Evolutionary conservation across 1,140 invertebrate species (phyloP).

Genomic region (Heliconius hewitsoni): DNA sequence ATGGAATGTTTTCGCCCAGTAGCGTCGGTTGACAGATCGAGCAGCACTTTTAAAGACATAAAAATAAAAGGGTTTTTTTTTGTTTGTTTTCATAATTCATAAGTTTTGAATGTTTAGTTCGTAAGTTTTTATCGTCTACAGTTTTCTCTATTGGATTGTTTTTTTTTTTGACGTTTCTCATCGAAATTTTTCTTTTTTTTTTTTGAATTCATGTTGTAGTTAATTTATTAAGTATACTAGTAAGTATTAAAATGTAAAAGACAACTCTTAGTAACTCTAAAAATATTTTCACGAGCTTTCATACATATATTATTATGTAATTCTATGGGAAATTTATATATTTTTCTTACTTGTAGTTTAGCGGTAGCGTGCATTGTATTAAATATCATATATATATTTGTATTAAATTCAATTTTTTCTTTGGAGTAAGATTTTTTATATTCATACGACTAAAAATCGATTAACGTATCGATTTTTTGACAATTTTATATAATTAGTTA

Average conservation of each 20-base stretch:
- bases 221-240: conserved; percentile 43
- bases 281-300: conserved; percentile 77
- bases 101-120: conserved; percentile 63
- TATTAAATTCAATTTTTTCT: conserved; percentile 38
- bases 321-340: conserved; percentile 73
- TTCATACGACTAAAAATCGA: background rate
- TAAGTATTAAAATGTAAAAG: conserved; percentile 71
- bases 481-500: background rate
- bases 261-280: conserved; percentile 73
- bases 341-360: conserved; percentile 78
- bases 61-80: conserved; percentile 45
- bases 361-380: conserved; percentile 56
- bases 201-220: conserved; percentile 22
- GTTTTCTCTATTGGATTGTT: conserved; percentile 40
- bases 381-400: conserved; percentile 41
- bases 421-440: conserved; percentile 33
- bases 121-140: background rate
- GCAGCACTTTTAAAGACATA: conserved; percentile 78
- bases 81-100: conserved; percentile 55
- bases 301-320: conserved; percentile 55
- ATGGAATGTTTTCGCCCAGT: conserved; percentile 34
- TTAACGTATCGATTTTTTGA: conserved; percentile 19
- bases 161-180: conserved; percentile 31
- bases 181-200: conserved; percentile 38
- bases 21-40: conserved; percentile 50